Evolutionary conservation across 1,140 invertebrate genomes (phyloP).

Genomic region (Drosophila rhopaloa): DNA sequence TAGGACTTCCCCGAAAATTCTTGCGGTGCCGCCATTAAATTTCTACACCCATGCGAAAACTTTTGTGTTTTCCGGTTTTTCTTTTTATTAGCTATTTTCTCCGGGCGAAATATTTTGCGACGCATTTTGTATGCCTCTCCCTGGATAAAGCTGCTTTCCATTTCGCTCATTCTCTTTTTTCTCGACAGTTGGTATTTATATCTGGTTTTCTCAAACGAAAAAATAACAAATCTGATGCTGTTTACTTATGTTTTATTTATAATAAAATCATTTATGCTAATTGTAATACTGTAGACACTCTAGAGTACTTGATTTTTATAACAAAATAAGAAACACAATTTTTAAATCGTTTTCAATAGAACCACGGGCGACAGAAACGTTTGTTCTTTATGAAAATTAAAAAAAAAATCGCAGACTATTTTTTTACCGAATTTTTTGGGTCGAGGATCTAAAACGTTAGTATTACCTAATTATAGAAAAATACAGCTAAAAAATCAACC

Average conservation of each 20-base stretch:
- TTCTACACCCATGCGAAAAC: conserved; percentile 34
- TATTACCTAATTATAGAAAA: neutral
- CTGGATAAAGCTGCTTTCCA: conserved; percentile 36
- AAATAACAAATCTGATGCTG: conserved; percentile 1
- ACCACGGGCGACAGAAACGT: too few species aligned
- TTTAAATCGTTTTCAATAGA: too few species aligned
- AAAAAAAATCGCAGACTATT: too few species aligned
- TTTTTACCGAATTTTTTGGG: too few species aligned
- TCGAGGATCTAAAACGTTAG: too few species aligned
- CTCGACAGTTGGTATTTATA: conserved; percentile 62
- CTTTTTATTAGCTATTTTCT: conserved; percentile 57
- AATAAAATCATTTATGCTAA: too few species aligned
- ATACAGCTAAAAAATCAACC: conserved; percentile 19
- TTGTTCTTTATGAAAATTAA: neutral
- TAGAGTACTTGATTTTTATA: too few species aligned
- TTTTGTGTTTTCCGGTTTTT: conserved; percentile 14
- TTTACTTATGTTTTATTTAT: conserved; percentile 9
- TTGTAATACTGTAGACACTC: too few species aligned
- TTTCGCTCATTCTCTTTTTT: conserved; percentile 16
- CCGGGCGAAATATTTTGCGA: conserved; percentile 66
- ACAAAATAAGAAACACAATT: too few species aligned
- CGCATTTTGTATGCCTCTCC: conserved; percentile 65
- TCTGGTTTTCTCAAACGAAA: conserved; percentile 45
- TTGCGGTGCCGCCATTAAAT: conserved; percentile 38
- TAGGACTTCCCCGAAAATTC: conserved; percentile 47